Conservation (phyloP, 2,797 vertebrate species). For the Pitangus sulphuratus region DNA sequence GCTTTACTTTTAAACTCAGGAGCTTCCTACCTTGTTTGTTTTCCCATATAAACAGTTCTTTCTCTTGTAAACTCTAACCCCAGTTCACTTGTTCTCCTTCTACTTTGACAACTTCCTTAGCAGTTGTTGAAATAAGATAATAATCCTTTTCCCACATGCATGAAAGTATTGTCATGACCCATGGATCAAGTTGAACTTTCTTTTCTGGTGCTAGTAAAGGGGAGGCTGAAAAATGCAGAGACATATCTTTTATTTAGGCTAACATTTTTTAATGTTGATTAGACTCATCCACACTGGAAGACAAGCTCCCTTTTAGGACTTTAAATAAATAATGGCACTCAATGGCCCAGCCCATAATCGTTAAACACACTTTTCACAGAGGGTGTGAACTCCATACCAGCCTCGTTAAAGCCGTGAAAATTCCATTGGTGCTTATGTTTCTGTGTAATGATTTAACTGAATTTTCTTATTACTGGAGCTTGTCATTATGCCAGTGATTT, state of each 20-base stretch:
- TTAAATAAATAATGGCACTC: not conserved
- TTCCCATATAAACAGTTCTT: not conserved
- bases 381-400: not conserved
- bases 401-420: conserved; percentile 42
- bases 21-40: not conserved
- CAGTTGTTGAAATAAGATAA: not conserved
- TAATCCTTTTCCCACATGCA: not conserved
- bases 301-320: not conserved
- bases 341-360: not conserved
- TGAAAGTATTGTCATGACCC: not conserved
- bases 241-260: not conserved
- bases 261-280: not conserved
- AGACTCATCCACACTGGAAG: not conserved
- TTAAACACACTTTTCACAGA: conserved; percentile 7
- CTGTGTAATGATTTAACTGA: conserved; percentile 57
- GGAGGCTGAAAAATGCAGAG: not conserved
- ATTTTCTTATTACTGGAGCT: conserved; percentile 36
- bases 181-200: not conserved
- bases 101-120: not conserved
- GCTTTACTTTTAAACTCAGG: not conserved
- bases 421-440: conserved; percentile 33
- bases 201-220: not conserved
- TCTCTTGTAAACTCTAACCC: not conserved
- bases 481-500: conserved; percentile 36
- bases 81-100: not conserved